These are phyloP conservation scores for Eupeodes latifasciatus DNA, from an alignment of 2,888 invertebrate species.

Conservation along the genomic window DNA sequence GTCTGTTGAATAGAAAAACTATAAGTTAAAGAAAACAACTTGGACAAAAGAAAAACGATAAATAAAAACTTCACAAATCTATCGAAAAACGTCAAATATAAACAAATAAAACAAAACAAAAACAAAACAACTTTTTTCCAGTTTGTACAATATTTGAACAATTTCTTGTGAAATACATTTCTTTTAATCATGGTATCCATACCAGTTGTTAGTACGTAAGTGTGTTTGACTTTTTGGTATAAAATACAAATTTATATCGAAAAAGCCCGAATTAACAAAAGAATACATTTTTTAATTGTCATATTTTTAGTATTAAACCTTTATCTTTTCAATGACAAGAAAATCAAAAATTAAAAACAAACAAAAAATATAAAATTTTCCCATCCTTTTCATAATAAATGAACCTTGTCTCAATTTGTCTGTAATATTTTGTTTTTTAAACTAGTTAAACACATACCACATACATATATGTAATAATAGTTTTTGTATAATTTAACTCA, in stretches of 20 bases:
- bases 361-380: slow-evolving; percentile 12
- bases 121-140: slow-evolving; percentile 28
- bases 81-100: slow-evolving; percentile 33
- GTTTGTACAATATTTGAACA: slow-evolving; percentile 45
- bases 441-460: slow-evolving; percentile 19
- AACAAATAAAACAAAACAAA: not conserved
- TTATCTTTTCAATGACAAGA: not conserved
- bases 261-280: slow-evolving; percentile 6
- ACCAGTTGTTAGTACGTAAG: slow-evolving; percentile 56
- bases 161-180: slow-evolving; percentile 27
- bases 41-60: slow-evolving; percentile 10
- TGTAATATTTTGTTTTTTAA: slow-evolving; percentile 57
- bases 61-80: slow-evolving; percentile 27
- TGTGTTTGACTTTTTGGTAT: slow-evolving; percentile 38
- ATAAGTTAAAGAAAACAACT: slow-evolving; percentile 15
- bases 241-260: slow-evolving; percentile 29
- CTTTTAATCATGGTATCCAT: slow-evolving; percentile 52
- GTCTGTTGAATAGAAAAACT: slow-evolving; percentile 28
- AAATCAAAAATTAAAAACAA: not conserved
- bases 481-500: slow-evolving; percentile 43
- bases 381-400: slow-evolving; percentile 24
- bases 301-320: slow-evolving; percentile 21
- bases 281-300: slow-evolving; percentile 12
- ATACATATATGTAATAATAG: not conserved
- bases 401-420: slow-evolving; percentile 64